Evolutionary conservation across 2,797 vertebrate genomes (phyloP).

Genomic region (Enteromius viviparus): DNA sequence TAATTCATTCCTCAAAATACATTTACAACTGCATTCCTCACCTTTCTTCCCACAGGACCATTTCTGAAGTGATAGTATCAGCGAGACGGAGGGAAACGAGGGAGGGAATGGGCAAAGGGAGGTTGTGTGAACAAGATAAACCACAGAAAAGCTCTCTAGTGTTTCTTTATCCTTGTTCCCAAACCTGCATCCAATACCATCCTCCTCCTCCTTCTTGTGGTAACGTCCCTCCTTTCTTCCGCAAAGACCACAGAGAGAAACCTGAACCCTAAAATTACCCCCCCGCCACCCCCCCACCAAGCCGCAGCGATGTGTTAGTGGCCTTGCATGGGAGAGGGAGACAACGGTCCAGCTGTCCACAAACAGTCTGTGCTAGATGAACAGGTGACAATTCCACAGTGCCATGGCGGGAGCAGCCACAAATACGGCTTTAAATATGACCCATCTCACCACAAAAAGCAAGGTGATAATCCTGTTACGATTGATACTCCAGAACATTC

Average conservation of each 20-base stretch:
- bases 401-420: conserved; percentile 15
- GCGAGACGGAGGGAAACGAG: conserved; percentile 26
- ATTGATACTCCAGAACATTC: conserved; percentile 49
- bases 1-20: conserved; percentile 77
- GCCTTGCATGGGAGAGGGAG: conserved; percentile 26
- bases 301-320: conserved; percentile 24
- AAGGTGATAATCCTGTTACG: conserved; percentile 49
- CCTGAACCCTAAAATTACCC: conserved; percentile 76
- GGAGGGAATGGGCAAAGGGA: conserved; percentile 66
- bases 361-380: conserved; percentile 23
- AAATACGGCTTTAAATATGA: conserved; percentile 52
- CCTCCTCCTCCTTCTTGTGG: conserved; percentile 41
- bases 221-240: conserved; percentile 62
- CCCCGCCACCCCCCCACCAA: conserved; percentile 3
- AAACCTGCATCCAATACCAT: conserved; percentile 65
- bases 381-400: conserved; percentile 38
- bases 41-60: conserved; percentile 35
- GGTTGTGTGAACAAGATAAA: conserved; percentile 70
- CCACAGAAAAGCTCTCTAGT: conserved; percentile 69
- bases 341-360: conserved; percentile 55
- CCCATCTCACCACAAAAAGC: conserved; percentile 48
- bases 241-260: conserved; percentile 76
- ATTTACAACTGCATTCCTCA: conserved; percentile 53
- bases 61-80: conserved; percentile 15
- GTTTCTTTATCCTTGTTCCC: conserved; percentile 69